Evolutionary conservation across 2,888 invertebrate species (phyloP).

Genomic region (Nemotelus pantherinus): DNA sequence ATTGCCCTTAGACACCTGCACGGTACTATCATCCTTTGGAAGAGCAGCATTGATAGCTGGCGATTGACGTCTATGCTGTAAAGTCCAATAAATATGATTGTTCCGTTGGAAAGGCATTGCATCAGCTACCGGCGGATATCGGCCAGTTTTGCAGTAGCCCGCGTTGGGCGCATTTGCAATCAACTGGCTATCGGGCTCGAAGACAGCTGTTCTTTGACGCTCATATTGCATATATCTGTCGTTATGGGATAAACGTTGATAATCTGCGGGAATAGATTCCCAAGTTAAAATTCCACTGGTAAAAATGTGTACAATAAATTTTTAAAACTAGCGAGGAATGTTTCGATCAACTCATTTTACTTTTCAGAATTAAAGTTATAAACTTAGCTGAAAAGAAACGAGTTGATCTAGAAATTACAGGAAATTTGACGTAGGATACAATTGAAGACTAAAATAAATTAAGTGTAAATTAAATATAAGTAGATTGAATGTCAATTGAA

Average conservation of each 20-base stretch:
- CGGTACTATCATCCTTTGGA: conserved; percentile 50
- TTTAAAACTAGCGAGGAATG: too few species aligned
- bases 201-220: conserved; percentile 53
- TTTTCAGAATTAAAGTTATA: too few species aligned
- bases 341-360: too few species aligned
- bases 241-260: conserved; percentile 73
- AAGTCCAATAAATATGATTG: conserved; percentile 70
- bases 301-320: too few species aligned
- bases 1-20: not conserved
- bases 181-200: not conserved
- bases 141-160: conserved; percentile 47
- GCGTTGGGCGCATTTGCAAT: conserved; percentile 14
- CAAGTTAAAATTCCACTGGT: conserved; percentile 33
- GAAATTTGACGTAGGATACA: too few species aligned
- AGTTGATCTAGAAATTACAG: too few species aligned
- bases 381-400: too few species aligned
- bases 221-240: conserved; percentile 53
- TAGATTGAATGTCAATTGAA: too few species aligned
- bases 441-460: too few species aligned
- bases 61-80: conserved; percentile 65
- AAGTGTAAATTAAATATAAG: too few species aligned
- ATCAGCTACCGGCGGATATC: conserved; percentile 46
- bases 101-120: conserved; percentile 63
- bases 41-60: conserved; percentile 45
- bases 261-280: conserved; percentile 65